Evolutionary conservation across 2,797 vertebrate species (phyloP).

Genomic region (Poecilia velifera): DNA sequence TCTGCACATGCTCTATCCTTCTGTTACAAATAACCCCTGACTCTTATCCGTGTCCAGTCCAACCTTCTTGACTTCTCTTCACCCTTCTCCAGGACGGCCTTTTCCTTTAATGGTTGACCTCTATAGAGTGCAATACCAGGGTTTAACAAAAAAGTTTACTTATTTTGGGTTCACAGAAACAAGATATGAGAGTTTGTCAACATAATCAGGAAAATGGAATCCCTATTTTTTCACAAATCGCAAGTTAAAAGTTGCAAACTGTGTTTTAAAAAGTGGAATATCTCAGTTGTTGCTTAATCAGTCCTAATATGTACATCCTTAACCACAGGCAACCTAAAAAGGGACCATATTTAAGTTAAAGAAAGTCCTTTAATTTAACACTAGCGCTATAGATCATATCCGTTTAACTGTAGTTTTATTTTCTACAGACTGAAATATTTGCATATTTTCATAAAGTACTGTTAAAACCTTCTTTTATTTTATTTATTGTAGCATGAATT

Average conservation of each 20-base stretch:
- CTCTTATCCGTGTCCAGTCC: neutral
- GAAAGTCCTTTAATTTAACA: neutral
- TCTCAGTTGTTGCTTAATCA: neutral
- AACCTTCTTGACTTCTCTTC: neutral
- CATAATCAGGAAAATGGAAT: neutral
- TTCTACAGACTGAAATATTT: neutral
- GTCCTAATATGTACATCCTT: neutral
- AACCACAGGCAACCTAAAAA: neutral
- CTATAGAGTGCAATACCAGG: neutral
- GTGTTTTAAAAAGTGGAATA: neutral
- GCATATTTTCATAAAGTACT: neutral
- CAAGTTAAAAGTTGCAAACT: neutral
- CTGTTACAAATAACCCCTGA: neutral
- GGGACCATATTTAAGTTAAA: neutral
- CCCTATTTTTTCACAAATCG: neutral
- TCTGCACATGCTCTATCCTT: neutral
- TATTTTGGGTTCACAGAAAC: neutral
- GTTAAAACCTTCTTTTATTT: neutral
- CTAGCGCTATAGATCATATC: neutral
- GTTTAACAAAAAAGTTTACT: neutral
- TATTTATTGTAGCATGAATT: neutral
- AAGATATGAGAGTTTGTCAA: neutral
- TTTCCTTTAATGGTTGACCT: neutral
- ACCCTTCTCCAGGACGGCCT: neutral
- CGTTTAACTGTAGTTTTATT: neutral